Base-by-base conservation (phyloP, 2,888 invertebrate species). In the Drosophila leonis region DNA sequence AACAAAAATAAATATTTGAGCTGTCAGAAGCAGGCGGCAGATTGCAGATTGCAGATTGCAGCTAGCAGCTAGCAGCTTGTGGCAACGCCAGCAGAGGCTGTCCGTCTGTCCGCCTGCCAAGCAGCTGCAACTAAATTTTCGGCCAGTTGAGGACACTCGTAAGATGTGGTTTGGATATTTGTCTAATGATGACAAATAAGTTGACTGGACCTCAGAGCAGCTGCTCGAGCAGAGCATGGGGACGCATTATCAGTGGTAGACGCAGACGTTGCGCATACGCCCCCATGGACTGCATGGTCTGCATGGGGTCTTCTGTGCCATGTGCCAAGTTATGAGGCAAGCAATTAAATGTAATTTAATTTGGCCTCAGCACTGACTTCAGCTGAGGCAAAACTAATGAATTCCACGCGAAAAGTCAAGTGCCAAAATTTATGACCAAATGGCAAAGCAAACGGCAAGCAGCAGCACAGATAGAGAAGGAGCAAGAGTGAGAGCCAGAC, bases 291-390 rank as follows among this genome's bases (percentile, higher is more conserved):
- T 8, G 12, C 24, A 13, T 44, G 44, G 44, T 9, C 12, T 42
- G 37, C 37, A 15, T 37, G 37, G 37, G 42, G 13, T 6, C 55
- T 35, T 27, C 24, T 46, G 37, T 39, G 64, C 20, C 56, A 49
- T 31, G 63, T 52, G 69, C 61, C 82, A 78, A 84, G 81, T 80
- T 82, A 83, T 83, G 77, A 75, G 72, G 74, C 72, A 69, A 80
- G 83, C 84, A 88, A 86, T 86, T 86, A 86, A 88, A 88, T 71
- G 89, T 86, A 86, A 86, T 86, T 86, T 88, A 83, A 86, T 88
- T 88, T 84, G 77, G 70, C 68, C 72, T 70, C 83, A 67, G 72
- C 75, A 65, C 62, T 63, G 70, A 74, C 82, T 57, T 66, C 51
- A 66, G 64, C 68, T 46, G 72, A 63, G 72, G 69, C 61, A 76